Percentiles rank a stretch among this genome's conserved stretches.
These are phyloP conservation scores for Ectemnius lituratus DNA, from an alignment of 2,888 invertebrate genomes.

Conservation along the genomic window DNA sequence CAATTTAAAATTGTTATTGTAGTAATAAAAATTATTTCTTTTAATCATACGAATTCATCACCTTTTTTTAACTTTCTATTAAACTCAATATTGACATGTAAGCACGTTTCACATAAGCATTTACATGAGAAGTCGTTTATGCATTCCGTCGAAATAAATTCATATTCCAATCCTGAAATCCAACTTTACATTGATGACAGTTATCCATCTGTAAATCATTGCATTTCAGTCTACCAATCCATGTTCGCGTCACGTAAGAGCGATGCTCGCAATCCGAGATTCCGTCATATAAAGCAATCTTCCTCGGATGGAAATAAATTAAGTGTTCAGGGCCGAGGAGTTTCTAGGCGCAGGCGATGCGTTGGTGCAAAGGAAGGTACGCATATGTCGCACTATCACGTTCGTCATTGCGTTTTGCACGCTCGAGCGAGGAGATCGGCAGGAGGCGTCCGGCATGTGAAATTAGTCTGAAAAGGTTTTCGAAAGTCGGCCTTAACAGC, in stretches of 20 bases:
- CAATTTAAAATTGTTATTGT: too few relatives aligned
- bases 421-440: slow-evolving; percentile 3
- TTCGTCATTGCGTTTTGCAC: slow-evolving; percentile 16
- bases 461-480: slow-evolving; percentile 56
- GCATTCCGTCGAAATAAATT: too few relatives aligned
- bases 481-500: slow-evolving; percentile 56
- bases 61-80: too few relatives aligned
- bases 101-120: too few relatives aligned
- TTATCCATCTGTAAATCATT: too few relatives aligned
- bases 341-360: not conserved
- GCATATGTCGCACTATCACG: slow-evolving; percentile 17
- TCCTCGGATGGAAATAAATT: not conserved
- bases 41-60: too few relatives aligned
- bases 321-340: not conserved
- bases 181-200: too few relatives aligned
- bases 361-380: slow-evolving; percentile 12
- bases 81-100: too few relatives aligned
- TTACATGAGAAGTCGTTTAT: too few relatives aligned
- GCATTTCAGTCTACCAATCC: not conserved
- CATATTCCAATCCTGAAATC: too few relatives aligned
- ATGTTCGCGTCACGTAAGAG: not conserved
- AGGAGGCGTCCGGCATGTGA: slow-evolving; percentile 39
- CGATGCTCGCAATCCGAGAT: not conserved
- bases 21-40: too few relatives aligned
- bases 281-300: slow-evolving; percentile 7